phyloP scores from a whole-genome alignment of 1,140 invertebrate species.

The Calosoma granatense region DNA sequence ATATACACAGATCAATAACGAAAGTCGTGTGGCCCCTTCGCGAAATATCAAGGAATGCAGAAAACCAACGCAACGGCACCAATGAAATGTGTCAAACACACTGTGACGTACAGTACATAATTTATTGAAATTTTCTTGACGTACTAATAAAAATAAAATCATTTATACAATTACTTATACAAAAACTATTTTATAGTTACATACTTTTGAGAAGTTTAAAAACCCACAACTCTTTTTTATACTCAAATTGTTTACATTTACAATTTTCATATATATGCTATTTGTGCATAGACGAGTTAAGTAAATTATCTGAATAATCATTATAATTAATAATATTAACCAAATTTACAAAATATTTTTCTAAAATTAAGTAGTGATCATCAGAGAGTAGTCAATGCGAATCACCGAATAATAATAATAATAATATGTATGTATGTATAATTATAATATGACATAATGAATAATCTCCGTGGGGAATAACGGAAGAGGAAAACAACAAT shows the following conservation, averaged over 20 bases:
- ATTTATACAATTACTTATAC: slow-evolving; percentile 3
- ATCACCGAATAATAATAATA: too few species aligned
- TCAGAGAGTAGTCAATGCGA: not conserved
- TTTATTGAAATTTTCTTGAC: not conserved
- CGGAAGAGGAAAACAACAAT: slow-evolving; percentile 2
- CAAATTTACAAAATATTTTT: not conserved
- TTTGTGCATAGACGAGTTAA: slow-evolving; percentile 5
- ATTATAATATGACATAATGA: too few species aligned
- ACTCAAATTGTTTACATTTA: slow-evolving; percentile 7
- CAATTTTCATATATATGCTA: not conserved
- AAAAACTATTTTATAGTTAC: slow-evolving; percentile 8
- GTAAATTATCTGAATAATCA: not conserved
- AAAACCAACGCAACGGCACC: not conserved
- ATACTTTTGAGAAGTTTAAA: slow-evolving; percentile 5
- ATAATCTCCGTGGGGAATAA: too few species aligned
- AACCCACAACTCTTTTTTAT: slow-evolving; percentile 1
- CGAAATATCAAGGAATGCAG: not conserved
- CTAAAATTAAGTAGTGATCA: slow-evolving; percentile 3
- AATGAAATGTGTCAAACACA: too few species aligned
- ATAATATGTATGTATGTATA: too few species aligned
- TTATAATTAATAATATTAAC: too few species aligned
- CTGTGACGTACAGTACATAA: slow-evolving; percentile 4
- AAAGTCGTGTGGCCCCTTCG: not conserved
- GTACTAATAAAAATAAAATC: slow-evolving; percentile 7
- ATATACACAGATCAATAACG: slow-evolving; percentile 3